Base-by-base conservation (phyloP, 92 coral and sea anemone species). In the Muricea muricata region DNA sequence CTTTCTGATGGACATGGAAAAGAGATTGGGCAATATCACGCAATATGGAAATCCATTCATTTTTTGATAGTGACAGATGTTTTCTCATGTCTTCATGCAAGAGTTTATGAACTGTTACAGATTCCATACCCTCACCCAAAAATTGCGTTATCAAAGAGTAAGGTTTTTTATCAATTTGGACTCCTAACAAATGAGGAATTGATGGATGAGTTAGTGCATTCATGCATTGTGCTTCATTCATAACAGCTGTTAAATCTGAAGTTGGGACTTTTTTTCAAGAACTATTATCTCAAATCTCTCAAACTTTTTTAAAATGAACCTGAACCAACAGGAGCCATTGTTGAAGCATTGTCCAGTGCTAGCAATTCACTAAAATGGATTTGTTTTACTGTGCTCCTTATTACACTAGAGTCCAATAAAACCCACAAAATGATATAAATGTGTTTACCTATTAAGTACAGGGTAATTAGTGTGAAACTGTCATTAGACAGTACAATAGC, bases 201-300 rank as follows among this genome's bases (percentile, higher is more conserved):
- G 67, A 58, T 58, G 67, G 14, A 63, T 63, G 33, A 63, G 70
- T 63, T 25, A 63, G 70, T 63, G 70, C 13, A 48, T 48, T 48
- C 56, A 48, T 48, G 15, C 13, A 48, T 18, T 48, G 56, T 48
- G 56, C 56, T 10, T 48, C 56, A 48, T 48, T 48, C 21, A 48
- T 12, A 48, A 48, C 56, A 7, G 56, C 56, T 18, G 3, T 48
- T 37, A 37, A 37, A 37, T 37, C 42, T 4, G 56, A 48, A 7
- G 56, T 48, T 12, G 56, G 9, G 14, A 5, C 1, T 17, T 5
- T 45, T 17, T 45, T 9, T 45, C 15, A 45, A 45, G 6, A 45
- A 5, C 50, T 1, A 15, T 63, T 3, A 63, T 63, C 70, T 32
- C 70, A 63, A 63, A 63, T 63, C 39, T 63, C 32, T 25, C 24